Base-by-base conservation (phyloP, 2,888 invertebrate species). In the Pristionchus fissidentatus region DNA sequence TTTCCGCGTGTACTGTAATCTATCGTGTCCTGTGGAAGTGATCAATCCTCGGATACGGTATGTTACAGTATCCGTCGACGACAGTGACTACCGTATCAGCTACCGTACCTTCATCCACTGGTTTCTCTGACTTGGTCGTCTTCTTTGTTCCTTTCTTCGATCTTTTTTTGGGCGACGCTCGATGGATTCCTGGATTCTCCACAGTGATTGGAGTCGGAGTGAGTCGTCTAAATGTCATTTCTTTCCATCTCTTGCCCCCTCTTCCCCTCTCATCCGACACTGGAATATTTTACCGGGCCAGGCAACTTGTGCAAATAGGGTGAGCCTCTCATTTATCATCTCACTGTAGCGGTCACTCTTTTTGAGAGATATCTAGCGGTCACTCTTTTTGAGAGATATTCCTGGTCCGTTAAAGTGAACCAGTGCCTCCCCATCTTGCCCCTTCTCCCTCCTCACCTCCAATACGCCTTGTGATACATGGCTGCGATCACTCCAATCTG, bases 101-200 rank as follows among this genome's bases (percentile, higher is more conserved):
- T n/a, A n/a, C n/a, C n/a, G n/a, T n/a, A n/a, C n/a, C n/a, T n/a
- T 49, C 49, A 49, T 15, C 19, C 49, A 15, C 19, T 49, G 13
- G 49, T 19, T 15, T 49, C 13, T 49, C 19, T 15, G 49, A 49
- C 19, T 49, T 49, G 19, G 49, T 75, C n/a, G 43, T 46, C 46
- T 10, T 75, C 46, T 75, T 75, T n/a, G 19, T 38, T n/a, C 49
- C 38, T 35, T 75, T 75, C 46, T 46, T 49, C 29, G 43, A 66
- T 66, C 38, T 66, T 29, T 66, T 66, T 41, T 66, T 66, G 4
- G 66, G 66, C 10, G 66, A 66, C 22, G 66, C 49, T 46, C 26
- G 19, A 26, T 49, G 75, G 2, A 29, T 38, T 41, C 0, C 7
- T 26, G 7, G 4, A 13, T 4, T 13, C 3, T 26, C 32, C 29